Evolutionary conservation across 2,797 vertebrate genomes (phyloP).

Genomic region (Xiphophorus birchmanni): DNA sequence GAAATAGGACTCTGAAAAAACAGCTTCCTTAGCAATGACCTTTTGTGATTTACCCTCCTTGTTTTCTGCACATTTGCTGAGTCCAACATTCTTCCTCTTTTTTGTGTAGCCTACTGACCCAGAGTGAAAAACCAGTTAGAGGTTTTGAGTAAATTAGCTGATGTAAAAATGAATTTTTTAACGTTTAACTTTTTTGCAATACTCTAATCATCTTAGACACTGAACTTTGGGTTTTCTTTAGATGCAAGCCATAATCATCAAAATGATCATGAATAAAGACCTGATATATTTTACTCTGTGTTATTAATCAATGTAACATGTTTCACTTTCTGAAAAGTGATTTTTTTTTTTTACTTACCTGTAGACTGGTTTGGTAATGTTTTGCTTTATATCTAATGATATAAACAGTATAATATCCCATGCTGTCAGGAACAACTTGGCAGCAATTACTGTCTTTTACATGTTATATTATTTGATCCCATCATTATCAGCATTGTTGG

Average conservation of each 20-base stretch:
- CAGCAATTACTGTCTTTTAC: conserved; percentile 16
- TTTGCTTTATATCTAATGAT: not conserved
- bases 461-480: not conserved
- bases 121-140: not conserved
- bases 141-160: not conserved
- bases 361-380: not conserved
- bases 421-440: not conserved
- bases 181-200: not conserved
- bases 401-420: not conserved
- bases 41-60: not conserved
- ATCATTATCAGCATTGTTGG: not conserved
- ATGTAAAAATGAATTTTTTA: not conserved
- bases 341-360: not conserved
- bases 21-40: not conserved
- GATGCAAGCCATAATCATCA: not conserved
- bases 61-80: not conserved
- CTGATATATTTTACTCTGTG: not conserved
- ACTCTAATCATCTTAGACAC: not conserved
- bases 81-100: not conserved
- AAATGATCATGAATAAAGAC: not conserved
- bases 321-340: not conserved
- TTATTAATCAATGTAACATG: not conserved
- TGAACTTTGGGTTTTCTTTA: not conserved
- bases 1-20: not conserved
- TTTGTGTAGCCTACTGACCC: not conserved